Evolutionary conservation across 1,140 invertebrate species (phyloP).

Genomic region (Drosophila persimilis): DNA sequence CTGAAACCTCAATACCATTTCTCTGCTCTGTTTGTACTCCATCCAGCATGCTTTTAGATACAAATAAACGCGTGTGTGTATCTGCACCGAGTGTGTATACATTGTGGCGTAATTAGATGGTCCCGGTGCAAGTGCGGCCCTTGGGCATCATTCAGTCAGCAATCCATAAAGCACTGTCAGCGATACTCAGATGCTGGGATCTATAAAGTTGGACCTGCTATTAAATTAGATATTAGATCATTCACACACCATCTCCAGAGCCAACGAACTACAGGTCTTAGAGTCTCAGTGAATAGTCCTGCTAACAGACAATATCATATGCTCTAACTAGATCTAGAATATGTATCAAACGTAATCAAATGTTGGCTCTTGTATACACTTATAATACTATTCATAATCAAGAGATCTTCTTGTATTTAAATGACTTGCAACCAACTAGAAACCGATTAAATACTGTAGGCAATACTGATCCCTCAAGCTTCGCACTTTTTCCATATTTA

Average conservation of each 20-base stretch:
- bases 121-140: conserved; percentile 20
- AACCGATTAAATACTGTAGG: too few relatives aligned
- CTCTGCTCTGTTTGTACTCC: not conserved
- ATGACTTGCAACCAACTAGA: too few relatives aligned
- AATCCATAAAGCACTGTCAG: conserved; percentile 28
- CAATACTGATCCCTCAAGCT: too few relatives aligned
- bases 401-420: too few relatives aligned
- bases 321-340: too few relatives aligned
- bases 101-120: conserved; percentile 36
- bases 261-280: conserved; percentile 23
- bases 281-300: not conserved
- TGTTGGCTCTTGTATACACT: too few relatives aligned
- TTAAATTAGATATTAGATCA: conserved; percentile 33
- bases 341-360: too few relatives aligned
- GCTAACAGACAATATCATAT: too few relatives aligned
- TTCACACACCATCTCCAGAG: conserved; percentile 22
- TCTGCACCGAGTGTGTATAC: conserved; percentile 15
- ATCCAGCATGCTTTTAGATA: conserved; percentile 7
- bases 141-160: conserved; percentile 31
- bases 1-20: not conserved
- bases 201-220: conserved; percentile 10
- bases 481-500: too few relatives aligned
- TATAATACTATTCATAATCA: too few relatives aligned
- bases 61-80: conserved; percentile 5
- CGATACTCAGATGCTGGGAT: not conserved